These are phyloP conservation scores for Xenopus petersii DNA, from an alignment of 2,797 vertebrate species.

Conservation along the genomic window DNA sequence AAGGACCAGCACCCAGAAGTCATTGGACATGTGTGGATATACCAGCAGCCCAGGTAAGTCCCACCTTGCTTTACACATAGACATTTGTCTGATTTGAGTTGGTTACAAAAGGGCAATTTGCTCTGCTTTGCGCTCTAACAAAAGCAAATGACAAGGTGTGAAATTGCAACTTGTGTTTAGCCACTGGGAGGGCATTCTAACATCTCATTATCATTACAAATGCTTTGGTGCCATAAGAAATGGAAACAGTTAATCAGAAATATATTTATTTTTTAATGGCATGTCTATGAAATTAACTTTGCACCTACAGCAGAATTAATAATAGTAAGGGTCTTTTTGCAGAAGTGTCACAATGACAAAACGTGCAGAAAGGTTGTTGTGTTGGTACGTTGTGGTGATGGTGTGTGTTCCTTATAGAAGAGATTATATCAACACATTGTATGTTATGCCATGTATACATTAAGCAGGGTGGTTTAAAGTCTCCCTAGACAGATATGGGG, in stretches of 20 bases:
- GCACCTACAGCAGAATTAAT: background rate
- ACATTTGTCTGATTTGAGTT: background rate
- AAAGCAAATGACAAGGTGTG: conserved; percentile 10
- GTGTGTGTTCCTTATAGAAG: too few relatives aligned
- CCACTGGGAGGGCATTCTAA: background rate
- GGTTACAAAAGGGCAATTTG: background rate
- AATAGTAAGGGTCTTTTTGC: too few relatives aligned
- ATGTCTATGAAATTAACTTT: too few relatives aligned
- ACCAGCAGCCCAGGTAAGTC: conserved; percentile 74
- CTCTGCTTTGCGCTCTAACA: background rate
- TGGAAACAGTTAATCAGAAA: background rate
- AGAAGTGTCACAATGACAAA: too few relatives aligned
- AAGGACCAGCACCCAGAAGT: conserved; percentile 71
- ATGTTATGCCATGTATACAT: background rate
- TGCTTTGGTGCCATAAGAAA: background rate
- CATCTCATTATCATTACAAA: background rate
- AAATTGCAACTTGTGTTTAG: conserved; percentile 13
- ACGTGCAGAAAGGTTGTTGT: too few relatives aligned
- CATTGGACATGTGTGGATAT: conserved; percentile 71
- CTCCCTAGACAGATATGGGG: background rate
- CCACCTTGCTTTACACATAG: too few relatives aligned
- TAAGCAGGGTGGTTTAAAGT: background rate
- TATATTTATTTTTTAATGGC: too few relatives aligned
- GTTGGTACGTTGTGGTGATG: too few relatives aligned
- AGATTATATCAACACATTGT: too few relatives aligned